Evolutionary conservation across 35 echinoderm and acorn worm species (phyloP).

Genomic region (Amphiura filiformis): DNA sequence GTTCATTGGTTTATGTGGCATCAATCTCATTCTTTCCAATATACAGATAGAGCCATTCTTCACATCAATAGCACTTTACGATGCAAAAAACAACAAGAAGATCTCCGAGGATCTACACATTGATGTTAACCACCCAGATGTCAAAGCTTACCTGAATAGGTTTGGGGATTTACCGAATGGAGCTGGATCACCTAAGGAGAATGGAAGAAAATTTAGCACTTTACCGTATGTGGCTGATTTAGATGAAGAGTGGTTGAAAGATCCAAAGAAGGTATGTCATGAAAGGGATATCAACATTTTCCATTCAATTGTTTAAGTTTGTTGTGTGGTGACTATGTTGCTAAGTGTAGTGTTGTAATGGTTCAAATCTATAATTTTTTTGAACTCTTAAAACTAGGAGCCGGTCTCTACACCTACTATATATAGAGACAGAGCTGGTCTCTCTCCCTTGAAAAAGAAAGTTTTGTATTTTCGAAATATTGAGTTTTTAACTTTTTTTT

Average conservation of each 20-base stretch:
- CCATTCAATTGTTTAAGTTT: too few species aligned
- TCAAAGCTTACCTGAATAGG: constrained; percentile 55
- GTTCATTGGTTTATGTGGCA: too few species aligned
- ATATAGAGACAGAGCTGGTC: too few species aligned
- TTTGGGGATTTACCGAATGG: constrained; percentile 54
- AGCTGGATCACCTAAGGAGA: constrained; percentile 32
- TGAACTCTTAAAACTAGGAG: too few species aligned
- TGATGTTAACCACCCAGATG: constrained; percentile 61
- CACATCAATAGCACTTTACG: constrained; percentile 69
- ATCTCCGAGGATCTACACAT: constrained; percentile 89
- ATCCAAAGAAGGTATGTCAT: constrained; percentile 78
- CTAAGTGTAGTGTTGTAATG: too few species aligned
- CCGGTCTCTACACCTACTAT: too few species aligned
- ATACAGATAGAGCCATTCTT: constrained; percentile 95
- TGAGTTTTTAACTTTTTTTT: too few species aligned
- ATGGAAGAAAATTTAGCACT: neutral
- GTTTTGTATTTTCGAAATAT: too few species aligned
- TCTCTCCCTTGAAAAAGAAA: too few species aligned
- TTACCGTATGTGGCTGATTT: constrained; percentile 66
- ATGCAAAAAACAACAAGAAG: constrained; percentile 77
- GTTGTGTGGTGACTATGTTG: too few species aligned
- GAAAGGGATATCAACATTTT: too few species aligned
- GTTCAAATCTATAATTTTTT: too few species aligned
- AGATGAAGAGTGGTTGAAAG: constrained; percentile 85
- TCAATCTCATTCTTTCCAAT: neutral